A percentile compares a stretch with the other conserved stretches of the same genome.
These are phyloP conservation scores for Nyctibius bracteatus DNA, from an alignment of 2,113 vertebrate genomes.

Conservation along the genomic window DNA sequence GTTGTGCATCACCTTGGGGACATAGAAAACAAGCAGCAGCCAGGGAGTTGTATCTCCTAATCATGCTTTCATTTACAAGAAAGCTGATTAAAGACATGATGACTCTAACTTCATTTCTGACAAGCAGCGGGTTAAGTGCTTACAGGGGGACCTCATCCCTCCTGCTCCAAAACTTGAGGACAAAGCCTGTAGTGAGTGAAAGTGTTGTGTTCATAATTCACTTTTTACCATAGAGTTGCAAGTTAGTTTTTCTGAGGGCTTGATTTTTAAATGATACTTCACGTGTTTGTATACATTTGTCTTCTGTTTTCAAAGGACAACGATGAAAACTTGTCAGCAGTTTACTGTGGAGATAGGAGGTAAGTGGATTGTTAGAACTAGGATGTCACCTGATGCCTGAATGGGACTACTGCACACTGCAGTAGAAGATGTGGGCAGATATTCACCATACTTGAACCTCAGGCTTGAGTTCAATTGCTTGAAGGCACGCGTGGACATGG, in stretches of 20 bases:
- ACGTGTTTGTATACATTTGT: neutral
- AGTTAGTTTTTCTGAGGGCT: neutral
- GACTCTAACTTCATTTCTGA: neutral
- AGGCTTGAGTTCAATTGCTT: neutral
- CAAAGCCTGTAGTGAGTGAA: neutral
- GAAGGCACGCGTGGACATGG: accelerated
- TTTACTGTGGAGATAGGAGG: neutral
- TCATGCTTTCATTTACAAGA: neutral
- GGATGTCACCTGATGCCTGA: neutral
- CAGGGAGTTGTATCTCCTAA: neutral
- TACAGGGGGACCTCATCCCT: neutral
- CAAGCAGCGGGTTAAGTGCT: neutral
- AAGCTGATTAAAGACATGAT: neutral
- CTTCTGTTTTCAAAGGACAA: neutral
- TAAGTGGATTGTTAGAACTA: neutral
- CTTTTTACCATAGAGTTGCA: neutral
- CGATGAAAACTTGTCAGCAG: neutral
- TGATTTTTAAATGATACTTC: neutral
- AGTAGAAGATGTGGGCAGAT: neutral
- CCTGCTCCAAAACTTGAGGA: neutral
- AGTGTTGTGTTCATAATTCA: neutral
- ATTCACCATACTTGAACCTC: neutral
- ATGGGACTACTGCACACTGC: neutral
- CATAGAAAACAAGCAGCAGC: neutral
- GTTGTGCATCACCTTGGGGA: neutral